Conservation (phyloP, 2,113 vertebrate genomes). For the Tyrannus savana region DNA sequence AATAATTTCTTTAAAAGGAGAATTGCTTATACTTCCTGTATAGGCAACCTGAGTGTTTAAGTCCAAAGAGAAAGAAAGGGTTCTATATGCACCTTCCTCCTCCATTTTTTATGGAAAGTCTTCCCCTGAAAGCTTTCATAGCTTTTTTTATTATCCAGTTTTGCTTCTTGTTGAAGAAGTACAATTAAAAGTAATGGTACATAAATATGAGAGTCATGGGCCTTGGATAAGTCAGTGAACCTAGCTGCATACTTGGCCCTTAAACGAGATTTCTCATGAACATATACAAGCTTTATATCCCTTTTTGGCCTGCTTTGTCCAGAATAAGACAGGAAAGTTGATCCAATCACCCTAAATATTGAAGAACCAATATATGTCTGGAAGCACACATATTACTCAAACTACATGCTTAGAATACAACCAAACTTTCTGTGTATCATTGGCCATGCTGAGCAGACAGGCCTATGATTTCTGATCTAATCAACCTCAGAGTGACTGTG, state of each 20-base stretch:
- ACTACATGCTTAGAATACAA: neutral
- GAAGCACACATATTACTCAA: neutral
- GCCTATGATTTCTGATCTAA: constrained; percentile 68
- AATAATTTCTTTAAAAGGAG: constrained; percentile 7
- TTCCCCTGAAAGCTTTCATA: neutral
- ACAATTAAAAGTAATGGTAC: neutral
- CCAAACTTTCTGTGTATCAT: constrained; percentile 2
- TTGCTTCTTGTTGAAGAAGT: neutral
- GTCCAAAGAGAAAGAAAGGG: neutral
- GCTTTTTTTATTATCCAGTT: neutral
- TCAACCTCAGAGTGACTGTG: constrained; percentile 64
- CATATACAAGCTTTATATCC: neutral
- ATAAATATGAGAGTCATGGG: neutral
- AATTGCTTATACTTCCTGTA: neutral
- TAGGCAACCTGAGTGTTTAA: neutral
- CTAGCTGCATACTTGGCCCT: neutral
- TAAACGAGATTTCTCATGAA: neutral
- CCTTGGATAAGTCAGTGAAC: neutral
- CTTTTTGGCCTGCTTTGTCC: neutral
- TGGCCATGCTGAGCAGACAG: constrained; percentile 60
- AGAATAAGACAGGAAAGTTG: neutral
- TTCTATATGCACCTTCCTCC: neutral
- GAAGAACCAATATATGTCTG: neutral
- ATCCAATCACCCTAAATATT: neutral
- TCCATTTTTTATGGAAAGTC: neutral